These are phyloP conservation scores for Caenorhabditis plicata DNA, from an alignment of 2,888 invertebrate genomes.

Conservation along the genomic window DNA sequence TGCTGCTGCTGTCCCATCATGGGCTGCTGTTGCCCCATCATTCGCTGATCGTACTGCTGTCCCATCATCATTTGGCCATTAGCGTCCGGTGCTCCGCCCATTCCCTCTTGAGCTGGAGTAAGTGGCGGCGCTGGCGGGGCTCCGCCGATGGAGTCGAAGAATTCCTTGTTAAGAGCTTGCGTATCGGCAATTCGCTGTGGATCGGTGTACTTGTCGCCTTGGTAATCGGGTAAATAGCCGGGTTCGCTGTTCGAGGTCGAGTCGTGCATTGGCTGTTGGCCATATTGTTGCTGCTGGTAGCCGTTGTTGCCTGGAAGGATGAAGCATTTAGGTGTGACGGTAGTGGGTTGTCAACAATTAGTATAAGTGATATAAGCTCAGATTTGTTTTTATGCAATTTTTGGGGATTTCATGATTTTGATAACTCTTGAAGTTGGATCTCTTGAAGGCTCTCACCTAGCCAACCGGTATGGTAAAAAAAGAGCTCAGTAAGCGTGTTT, in stretches of 20 bases:
- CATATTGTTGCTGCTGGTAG: no score
- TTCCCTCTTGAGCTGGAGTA: constrained; percentile 42
- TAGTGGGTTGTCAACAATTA: no score
- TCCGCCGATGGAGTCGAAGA: constrained; percentile 56
- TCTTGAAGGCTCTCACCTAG: no score
- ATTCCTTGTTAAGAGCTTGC: constrained; percentile 51
- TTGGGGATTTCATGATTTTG: no score
- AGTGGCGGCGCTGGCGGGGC: constrained; percentile 47
- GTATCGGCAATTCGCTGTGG: constrained; percentile 54
- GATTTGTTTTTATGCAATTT: no score
- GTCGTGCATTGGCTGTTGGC: no score
- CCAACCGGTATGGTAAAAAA: no score
- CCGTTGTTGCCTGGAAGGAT: no score
- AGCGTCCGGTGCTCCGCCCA: constrained; percentile 5
- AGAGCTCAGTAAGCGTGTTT: no score
- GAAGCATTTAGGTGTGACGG: no score
- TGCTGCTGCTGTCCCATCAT: constrained; percentile 6
- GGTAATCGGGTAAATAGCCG: constrained; percentile 61
- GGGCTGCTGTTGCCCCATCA: not conserved
- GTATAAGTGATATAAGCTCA: no score
- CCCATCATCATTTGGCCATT: constrained; percentile 5
- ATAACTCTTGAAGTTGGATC: no score
- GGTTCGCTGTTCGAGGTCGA: constrained; percentile 36
- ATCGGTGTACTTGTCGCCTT: constrained; percentile 57
- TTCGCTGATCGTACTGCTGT: constrained; percentile 15